Evolutionary conservation across 1,140 invertebrate genomes (phyloP).

Genomic region (Aphaenogaster floridana): DNA sequence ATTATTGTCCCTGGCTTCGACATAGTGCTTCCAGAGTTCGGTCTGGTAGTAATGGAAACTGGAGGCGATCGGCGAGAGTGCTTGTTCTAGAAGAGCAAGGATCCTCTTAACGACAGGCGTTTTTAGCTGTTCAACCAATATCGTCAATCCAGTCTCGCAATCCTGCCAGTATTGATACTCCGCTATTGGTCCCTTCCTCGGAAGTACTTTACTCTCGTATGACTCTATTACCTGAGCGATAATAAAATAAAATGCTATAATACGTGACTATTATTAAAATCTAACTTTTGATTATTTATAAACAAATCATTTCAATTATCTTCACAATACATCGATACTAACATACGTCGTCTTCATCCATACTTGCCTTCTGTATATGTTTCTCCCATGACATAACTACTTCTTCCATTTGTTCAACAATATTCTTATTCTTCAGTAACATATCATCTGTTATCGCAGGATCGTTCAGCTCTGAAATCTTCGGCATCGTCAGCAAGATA

Average conservation of each 20-base stretch:
- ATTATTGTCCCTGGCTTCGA: constrained; percentile 94
- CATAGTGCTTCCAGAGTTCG: constrained; percentile 90
- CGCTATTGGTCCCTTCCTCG: constrained; percentile 92
- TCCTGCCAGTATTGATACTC: constrained; percentile 95
- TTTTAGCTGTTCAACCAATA: constrained; percentile 93
- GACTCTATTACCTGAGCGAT: constrained; percentile 76
- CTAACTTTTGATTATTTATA: not conserved
- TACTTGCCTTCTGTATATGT: constrained; percentile 89
- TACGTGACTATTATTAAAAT: no score
- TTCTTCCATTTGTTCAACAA: constrained; percentile 89
- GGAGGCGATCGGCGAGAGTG: constrained; percentile 85
- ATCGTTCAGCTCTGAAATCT: constrained; percentile 86
- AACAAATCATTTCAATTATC: constrained; percentile 6
- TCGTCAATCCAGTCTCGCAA: constrained; percentile 91
- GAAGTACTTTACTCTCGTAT: constrained; percentile 83
- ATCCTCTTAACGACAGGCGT: constrained; percentile 90
- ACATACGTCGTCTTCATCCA: not conserved
- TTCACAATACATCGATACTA: not conserved
- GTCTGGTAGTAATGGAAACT: constrained; percentile 87
- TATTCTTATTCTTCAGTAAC: constrained; percentile 85
- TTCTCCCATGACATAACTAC: constrained; percentile 89
- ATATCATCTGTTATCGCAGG: constrained; percentile 85
- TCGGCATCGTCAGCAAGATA: constrained; percentile 89
- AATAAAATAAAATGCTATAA: constrained; percentile 12
- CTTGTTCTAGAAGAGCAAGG: constrained; percentile 87